phyloP scores from a whole-genome alignment of 2,113 vertebrate species.

The Calyptomena viridis region DNA sequence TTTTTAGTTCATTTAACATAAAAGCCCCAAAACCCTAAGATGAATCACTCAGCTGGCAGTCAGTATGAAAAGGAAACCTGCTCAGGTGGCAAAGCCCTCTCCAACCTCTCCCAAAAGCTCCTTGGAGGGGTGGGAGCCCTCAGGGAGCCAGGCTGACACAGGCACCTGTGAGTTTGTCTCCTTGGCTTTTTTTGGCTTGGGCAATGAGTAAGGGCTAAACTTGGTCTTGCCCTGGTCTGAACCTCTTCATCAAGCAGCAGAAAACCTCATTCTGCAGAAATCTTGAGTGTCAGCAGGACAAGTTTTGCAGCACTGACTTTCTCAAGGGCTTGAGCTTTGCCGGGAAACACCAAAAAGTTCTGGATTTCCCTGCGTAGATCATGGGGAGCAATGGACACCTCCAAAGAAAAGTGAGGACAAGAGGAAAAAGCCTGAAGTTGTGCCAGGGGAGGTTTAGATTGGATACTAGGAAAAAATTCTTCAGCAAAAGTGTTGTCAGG shows the following conservation, averaged over 20 bases:
- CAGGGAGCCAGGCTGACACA: neutral
- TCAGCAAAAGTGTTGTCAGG: neutral
- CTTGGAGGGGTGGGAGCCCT: neutral
- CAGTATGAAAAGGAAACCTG: neutral
- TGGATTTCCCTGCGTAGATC: neutral
- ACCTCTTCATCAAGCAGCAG: neutral
- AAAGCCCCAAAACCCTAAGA: neutral
- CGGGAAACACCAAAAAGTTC: neutral
- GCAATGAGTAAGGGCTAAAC: neutral
- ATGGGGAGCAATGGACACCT: accelerated
- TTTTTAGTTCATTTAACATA: neutral
- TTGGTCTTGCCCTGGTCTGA: neutral
- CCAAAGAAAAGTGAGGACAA: neutral
- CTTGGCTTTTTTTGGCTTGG: neutral
- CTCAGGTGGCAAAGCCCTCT: neutral
- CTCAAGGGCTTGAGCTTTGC: neutral
- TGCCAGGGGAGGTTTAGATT: neutral
- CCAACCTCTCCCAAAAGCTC: neutral
- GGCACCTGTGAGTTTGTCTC: accelerated
- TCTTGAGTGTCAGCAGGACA: neutral
- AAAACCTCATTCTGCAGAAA: neutral
- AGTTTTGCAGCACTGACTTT: neutral
- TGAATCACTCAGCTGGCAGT: neutral
- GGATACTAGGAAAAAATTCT: neutral
- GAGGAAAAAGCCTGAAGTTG: neutral